Conservation (phyloP, 1,140 invertebrate genomes). For the Armadillidium nasatum region DNA sequence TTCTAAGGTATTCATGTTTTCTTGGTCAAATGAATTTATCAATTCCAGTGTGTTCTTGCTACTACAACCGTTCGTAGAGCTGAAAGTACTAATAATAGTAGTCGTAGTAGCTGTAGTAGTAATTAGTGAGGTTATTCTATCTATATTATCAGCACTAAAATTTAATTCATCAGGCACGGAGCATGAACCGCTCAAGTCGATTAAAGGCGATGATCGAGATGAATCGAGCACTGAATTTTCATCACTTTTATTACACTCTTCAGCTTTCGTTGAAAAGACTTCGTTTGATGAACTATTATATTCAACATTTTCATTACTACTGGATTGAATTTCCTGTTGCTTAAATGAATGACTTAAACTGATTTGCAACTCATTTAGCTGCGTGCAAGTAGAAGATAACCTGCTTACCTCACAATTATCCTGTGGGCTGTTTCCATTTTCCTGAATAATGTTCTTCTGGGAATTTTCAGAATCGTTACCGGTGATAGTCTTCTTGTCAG, state of each 20-base stretch:
- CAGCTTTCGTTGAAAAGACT: background rate
- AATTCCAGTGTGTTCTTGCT: too few species aligned
- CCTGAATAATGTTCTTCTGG: conserved; percentile 19
- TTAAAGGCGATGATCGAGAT: background rate
- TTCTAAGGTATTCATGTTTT: too few species aligned
- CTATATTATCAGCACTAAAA: too few species aligned
- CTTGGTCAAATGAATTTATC: too few species aligned
- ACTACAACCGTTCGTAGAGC: too few species aligned
- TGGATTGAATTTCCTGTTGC: background rate
- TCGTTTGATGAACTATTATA: background rate
- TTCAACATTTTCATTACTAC: background rate
- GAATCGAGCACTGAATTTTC: background rate
- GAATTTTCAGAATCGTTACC: conserved; percentile 28
- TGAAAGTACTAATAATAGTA: too few species aligned
- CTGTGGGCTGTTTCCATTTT: background rate
- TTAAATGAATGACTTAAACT: background rate
- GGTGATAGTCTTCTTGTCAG: conserved; percentile 19
- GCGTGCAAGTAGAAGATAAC: background rate
- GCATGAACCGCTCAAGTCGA: background rate
- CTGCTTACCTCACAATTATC: conserved; percentile 1
- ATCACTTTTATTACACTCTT: background rate
- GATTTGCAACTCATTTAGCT: background rate
- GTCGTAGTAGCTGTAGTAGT: too few species aligned
- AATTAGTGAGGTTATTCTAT: too few species aligned
- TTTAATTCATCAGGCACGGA: too few species aligned